Evolutionary conservation across 2,888 invertebrate genomes (phyloP).

Genomic region (Toxonevra muliebris): DNA sequence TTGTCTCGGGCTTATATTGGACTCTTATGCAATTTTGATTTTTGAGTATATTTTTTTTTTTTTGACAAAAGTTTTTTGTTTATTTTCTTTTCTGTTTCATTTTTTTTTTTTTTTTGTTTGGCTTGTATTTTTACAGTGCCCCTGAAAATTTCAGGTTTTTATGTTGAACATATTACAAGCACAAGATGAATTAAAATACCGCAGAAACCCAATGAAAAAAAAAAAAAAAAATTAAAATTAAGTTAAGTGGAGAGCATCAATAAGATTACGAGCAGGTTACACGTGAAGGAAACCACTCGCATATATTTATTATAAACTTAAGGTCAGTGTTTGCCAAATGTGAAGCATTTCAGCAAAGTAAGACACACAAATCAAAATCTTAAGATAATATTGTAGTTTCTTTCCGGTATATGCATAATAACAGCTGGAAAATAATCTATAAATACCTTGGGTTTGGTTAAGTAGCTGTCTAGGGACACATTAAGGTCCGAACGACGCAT

Average conservation of each 20-base stretch:
- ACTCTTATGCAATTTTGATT: constrained; percentile 54
- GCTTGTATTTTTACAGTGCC: constrained; percentile 48
- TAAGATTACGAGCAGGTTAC: constrained; percentile 23
- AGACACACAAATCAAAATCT: too few species aligned
- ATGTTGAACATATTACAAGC: constrained; percentile 21
- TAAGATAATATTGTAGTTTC: too few species aligned
- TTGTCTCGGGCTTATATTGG: constrained; percentile 47
- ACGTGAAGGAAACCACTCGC: constrained; percentile 7
- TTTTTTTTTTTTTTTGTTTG: constrained; percentile 37
- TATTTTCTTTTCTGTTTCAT: constrained; percentile 24
- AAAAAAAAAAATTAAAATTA: constrained; percentile 20
- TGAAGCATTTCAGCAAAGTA: too few species aligned
- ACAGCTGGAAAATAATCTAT: too few species aligned
- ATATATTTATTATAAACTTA: too few species aligned
- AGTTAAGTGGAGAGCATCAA: constrained; percentile 11
- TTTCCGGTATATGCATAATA: too few species aligned
- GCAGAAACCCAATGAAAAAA: constrained; percentile 40
- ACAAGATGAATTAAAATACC: constrained; percentile 24
- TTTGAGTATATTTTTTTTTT: constrained; percentile 21
- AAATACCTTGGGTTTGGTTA: too few species aligned
- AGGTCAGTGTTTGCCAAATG: too few species aligned
- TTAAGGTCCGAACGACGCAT: too few species aligned
- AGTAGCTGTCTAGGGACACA: too few species aligned
- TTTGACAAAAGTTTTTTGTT: constrained; percentile 16
- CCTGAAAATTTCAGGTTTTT: constrained; percentile 60